These are phyloP conservation scores for Listrodromus nycthemerus DNA, from an alignment of 2,888 invertebrate genomes.

Conservation along the genomic window DNA sequence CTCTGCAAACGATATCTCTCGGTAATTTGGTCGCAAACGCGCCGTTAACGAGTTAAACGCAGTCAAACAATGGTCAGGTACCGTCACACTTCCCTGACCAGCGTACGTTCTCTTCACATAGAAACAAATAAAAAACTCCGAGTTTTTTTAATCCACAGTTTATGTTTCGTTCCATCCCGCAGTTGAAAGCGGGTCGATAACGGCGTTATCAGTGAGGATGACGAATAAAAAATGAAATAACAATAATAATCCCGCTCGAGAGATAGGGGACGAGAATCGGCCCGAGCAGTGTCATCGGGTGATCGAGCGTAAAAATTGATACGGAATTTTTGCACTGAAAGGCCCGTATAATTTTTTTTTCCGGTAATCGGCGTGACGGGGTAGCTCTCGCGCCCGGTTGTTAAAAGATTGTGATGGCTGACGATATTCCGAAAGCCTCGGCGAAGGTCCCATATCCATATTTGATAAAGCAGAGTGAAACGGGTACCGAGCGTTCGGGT, in stretches of 20 bases:
- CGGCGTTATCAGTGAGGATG: constrained; percentile 44
- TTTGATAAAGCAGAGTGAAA: constrained; percentile 60
- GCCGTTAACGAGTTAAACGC: background rate
- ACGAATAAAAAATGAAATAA: background rate
- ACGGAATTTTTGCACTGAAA: constrained; percentile 63
- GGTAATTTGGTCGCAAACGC: background rate
- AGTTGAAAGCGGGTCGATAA: constrained; percentile 53
- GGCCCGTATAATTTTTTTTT: constrained; percentile 42
- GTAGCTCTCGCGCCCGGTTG: background rate
- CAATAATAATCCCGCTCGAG: background rate
- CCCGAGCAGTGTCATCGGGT: constrained; percentile 3
- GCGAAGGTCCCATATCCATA: constrained; percentile 50
- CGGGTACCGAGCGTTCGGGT: constrained; percentile 54
- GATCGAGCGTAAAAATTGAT: constrained; percentile 54
- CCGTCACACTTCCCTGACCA: background rate
- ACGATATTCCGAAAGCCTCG: constrained; percentile 46
- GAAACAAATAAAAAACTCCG: background rate
- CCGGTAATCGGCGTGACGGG: constrained; percentile 45
- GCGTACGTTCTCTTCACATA: background rate
- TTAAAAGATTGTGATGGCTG: constrained; percentile 59
- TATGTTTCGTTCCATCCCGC: background rate
- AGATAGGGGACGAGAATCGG: constrained; percentile 29
- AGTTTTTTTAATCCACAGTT: background rate
- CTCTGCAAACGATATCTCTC: background rate
- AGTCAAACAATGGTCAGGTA: background rate